These are phyloP conservation scores for Scalopus aquaticus DNA, from an alignment of 2,113 vertebrate species.

Conservation along the genomic window DNA sequence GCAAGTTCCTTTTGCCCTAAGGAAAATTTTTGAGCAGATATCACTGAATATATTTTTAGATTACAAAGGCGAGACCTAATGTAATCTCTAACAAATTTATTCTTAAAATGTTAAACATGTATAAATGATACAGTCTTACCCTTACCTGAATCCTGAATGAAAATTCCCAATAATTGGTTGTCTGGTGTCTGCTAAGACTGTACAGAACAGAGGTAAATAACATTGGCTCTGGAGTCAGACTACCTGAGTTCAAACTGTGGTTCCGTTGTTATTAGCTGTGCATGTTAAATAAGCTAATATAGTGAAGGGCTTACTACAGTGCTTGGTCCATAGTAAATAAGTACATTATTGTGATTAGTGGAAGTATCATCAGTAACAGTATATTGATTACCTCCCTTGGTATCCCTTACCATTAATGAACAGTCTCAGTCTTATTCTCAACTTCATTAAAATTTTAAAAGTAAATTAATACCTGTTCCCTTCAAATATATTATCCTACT, in stretches of 20 bases:
- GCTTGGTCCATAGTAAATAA: neutral
- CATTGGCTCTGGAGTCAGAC: neutral
- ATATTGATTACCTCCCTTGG: neutral
- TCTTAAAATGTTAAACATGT: neutral
- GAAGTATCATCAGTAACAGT: neutral
- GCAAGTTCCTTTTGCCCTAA: neutral
- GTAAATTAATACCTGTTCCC: neutral
- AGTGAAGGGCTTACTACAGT: neutral
- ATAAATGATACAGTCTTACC: neutral
- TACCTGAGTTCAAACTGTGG: neutral
- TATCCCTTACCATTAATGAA: neutral
- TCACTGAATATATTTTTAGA: neutral
- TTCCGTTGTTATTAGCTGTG: neutral
- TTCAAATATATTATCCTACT: constrained; percentile 5
- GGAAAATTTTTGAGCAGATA: neutral
- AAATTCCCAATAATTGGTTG: neutral
- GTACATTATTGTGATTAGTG: neutral
- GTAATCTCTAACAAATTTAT: constrained; percentile 22
- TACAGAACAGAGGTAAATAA: neutral
- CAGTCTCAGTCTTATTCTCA: neutral
- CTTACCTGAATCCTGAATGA: constrained; percentile 14
- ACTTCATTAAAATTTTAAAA: constrained; percentile 13
- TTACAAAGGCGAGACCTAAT: constrained; percentile 47
- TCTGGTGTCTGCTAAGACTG: neutral
- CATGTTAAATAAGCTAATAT: neutral